phyloP scores from a whole-genome alignment of 2,797 vertebrate genomes.

The Coccyzus lansbergi region DNA sequence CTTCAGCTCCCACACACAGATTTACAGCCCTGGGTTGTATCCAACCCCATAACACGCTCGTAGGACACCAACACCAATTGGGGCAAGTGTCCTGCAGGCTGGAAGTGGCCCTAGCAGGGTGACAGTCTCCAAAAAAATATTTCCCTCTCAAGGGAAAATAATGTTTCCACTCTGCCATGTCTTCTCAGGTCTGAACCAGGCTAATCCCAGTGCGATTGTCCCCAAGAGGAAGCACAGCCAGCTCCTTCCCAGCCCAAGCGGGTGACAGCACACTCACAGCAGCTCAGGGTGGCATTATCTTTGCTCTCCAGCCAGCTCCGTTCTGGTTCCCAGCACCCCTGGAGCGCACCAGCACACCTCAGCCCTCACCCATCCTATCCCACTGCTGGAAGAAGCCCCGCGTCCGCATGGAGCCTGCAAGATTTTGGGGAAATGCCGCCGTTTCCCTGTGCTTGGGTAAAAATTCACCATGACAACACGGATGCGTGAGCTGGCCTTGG shows the following conservation, averaged over 20 bases:
- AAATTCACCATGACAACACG: conserved; percentile 70
- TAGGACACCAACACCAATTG: not conserved
- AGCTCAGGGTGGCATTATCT: not conserved
- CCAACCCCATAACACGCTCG: not conserved
- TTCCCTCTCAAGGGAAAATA: not conserved
- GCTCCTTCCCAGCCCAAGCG: not conserved
- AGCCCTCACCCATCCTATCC: rapidly evolving
- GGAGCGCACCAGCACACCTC: not conserved
- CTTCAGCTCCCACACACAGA: rapidly evolving
- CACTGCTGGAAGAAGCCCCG: not conserved
- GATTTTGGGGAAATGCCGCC: not conserved
- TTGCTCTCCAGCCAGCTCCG: not conserved
- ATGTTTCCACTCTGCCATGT: not conserved
- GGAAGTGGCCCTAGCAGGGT: not conserved
- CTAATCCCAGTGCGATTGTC: not conserved
- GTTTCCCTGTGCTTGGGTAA: conserved; percentile 45
- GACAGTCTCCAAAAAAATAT: not conserved
- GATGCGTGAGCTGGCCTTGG: conserved; percentile 42
- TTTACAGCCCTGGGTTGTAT: not conserved
- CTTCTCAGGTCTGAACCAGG: not conserved
- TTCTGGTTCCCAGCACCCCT: not conserved
- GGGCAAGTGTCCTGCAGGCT: not conserved
- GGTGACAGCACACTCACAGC: not conserved
- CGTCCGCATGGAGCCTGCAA: not conserved
- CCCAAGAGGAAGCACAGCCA: not conserved